phyloP scores from a whole-genome alignment of 2,888 invertebrate species.

The Napeogenes sylphis region DNA sequence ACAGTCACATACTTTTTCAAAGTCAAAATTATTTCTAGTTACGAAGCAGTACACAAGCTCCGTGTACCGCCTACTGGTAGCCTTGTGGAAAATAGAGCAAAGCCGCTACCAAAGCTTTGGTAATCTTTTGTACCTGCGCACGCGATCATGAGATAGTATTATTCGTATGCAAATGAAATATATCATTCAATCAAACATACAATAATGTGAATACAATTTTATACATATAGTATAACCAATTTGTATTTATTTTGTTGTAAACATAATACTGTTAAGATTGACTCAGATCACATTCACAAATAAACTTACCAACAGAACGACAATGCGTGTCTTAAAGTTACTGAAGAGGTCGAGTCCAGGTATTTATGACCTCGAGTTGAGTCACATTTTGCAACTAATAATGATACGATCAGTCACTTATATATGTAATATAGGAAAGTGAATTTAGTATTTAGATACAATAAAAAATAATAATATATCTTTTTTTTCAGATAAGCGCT shows the following conservation, averaged over 20 bases:
- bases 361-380: not conserved
- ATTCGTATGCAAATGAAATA: slow-evolving; percentile 1
- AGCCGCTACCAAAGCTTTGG: slow-evolving; percentile 6
- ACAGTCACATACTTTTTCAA: slow-evolving; percentile 34
- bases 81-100: slow-evolving; percentile 42
- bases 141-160: slow-evolving; percentile 2
- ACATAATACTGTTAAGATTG: not conserved
- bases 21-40: slow-evolving; percentile 35
- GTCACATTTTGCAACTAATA: slow-evolving; percentile 3
- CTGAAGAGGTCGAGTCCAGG: slow-evolving; percentile 1
- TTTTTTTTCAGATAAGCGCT: slow-evolving; percentile 20
- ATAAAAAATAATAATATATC: too few species aligned
- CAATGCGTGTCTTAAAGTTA: not conserved
- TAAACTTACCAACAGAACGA: not conserved
- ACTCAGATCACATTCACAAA: slow-evolving; percentile 4
- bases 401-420: not conserved
- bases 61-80: slow-evolving; percentile 33
- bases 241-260: too few species aligned
- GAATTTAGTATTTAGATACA: too few species aligned
- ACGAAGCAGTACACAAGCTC: slow-evolving; percentile 24
- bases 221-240: too few species aligned
- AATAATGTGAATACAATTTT: not conserved
- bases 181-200: not conserved
- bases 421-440: too few species aligned
- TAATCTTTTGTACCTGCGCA: slow-evolving; percentile 4